Base-by-base conservation (phyloP, 2,113 vertebrate genomes). In the Panthera uncia region DNA sequence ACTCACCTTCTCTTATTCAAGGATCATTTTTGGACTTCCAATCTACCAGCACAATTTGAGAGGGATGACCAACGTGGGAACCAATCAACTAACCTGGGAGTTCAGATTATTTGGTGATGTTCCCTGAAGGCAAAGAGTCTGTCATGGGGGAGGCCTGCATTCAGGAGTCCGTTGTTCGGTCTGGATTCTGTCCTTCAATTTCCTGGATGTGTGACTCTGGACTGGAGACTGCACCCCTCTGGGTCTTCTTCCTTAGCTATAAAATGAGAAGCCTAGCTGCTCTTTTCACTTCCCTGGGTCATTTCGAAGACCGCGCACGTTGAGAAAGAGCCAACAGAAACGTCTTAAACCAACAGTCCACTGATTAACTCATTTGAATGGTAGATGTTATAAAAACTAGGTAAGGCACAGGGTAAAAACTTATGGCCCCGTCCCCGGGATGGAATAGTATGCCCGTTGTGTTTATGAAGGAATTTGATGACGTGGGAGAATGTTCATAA, bases 81-180 rank as follows among this genome's bases (percentile, higher is more conserved):
- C 3, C 12, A 19, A 45, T 4, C 45, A 27, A 52, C 68, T 91
- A 16, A 91, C 57, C 41, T 25, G 82, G 31, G 29, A 33, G 4
- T 19, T 76, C 31, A 45, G 11, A 45, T 45, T 21, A 4, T 48
- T 41, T n/a, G n/a, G 7, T 4, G 1, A 5, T 29, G 2, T 33
- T 89, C 31, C 3, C 45, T 33, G 79, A 86, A 33, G 73, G 52
- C 13, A 14, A 65, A 13, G 0, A 0, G 1, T 5, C 0, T 0
- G n/a, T 50, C 50, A 9, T 0, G 23, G 41, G 48, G n/a, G 29
- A 48, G 45, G 4, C 3, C 3, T 25, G 0, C 45, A 7, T 61
- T 2, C 0, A 48, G 6, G 13, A 29, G 1, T 12, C 5, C 3
- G 6, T 27, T 9, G 0, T 50, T 9, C 19, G 50, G 7, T 23